Evolutionary conservation across 2,888 invertebrate genomes (phyloP).

Genomic region (Willowsia nigromaculata): DNA sequence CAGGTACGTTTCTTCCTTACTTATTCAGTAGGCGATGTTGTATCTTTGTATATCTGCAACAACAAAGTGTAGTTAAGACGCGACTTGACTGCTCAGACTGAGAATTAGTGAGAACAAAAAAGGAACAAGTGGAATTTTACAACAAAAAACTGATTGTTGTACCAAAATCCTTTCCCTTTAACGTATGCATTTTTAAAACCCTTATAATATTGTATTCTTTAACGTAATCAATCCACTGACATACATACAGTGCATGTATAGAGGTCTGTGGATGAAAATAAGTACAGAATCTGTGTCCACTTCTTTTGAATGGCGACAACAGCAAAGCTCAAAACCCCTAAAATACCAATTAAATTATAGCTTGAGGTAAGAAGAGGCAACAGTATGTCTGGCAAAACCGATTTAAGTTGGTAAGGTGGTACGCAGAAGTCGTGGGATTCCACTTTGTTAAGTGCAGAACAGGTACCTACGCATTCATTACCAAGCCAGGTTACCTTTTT

Average conservation of each 20-base stretch:
- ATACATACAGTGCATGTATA: constrained; percentile 11
- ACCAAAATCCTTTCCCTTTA: background rate
- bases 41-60: background rate
- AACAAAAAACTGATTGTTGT: constrained; percentile 1
- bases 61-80: constrained; percentile 15
- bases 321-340: constrained; percentile 1
- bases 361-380: constrained; percentile 75
- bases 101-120: constrained; percentile 8
- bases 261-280: background rate
- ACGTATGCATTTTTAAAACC: background rate
- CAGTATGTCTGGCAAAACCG: constrained; percentile 77
- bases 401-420: background rate
- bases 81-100: background rate
- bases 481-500: background rate
- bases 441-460: background rate
- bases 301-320: background rate
- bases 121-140: constrained; percentile 64
- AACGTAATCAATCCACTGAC: constrained; percentile 33
- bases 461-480: background rate
- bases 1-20: background rate
- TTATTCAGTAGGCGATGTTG: background rate
- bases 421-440: background rate
- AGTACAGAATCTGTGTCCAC: background rate
- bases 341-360: constrained; percentile 71
- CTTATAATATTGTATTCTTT: background rate